Evolutionary conservation across 1,140 invertebrate genomes (phyloP), one percentile per base, ranked within the genome.

Genomic region (Mamestra configurata): DNA sequence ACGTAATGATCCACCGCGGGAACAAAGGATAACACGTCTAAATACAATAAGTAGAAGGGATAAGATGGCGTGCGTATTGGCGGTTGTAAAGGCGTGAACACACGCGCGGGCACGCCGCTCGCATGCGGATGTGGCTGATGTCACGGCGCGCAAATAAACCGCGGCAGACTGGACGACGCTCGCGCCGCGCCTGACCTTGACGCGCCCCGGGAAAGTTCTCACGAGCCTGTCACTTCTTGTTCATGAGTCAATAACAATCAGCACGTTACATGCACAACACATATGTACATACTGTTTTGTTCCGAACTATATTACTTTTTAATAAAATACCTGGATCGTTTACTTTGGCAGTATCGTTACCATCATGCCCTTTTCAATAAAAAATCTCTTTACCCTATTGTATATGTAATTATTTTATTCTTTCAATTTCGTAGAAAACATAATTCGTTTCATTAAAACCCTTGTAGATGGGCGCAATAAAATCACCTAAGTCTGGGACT

Each of bases 11-110:
- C 85, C 82, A 84, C 43, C 76, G 80, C 80, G 77, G 86, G 84
- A 90, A 92, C 89, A 92, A 92, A 91, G 90, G 87, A 92, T 92
- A 90, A 92, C 86, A 90, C 84, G 84, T 89, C 89, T 91, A 90
- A 92, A 93, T 88, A 91, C 88, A 89, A 92, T 89, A 82, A 85
- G 85, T 85, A 82, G 87, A 90, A 93, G 90, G 90, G 88, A 91
- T 92, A 91, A 88, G 83, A 89, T 92, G 79, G 88, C 82, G 80
- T 91, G 89, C 73, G 73, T 86, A 72, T 64, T 82, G 79, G 61
- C 31, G 40, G 82, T 81, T 71, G 80, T 87, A 87, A 89, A 86
- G 88, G 83, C 82, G 81, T 85, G 59, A 80, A 88, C 85, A 91
- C 86, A 88, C 86, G 88, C 83, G 82, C 84, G 82, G 73, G 80